phyloP scores from a whole-genome alignment of 2,113 vertebrate species.

The Zosterops pallidus region DNA sequence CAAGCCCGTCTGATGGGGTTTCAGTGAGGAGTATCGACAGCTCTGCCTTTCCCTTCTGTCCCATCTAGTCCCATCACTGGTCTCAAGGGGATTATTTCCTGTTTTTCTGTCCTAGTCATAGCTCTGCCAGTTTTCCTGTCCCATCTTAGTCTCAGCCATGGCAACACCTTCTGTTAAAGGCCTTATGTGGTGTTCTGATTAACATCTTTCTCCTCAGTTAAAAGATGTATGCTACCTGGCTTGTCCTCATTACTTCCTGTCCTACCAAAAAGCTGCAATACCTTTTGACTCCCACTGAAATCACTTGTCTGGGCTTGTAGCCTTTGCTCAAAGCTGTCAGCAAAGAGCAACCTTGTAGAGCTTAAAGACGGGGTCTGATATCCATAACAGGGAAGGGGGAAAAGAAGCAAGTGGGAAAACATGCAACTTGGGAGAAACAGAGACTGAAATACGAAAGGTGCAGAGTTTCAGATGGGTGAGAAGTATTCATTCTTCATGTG shows the following conservation, averaged over 20 bases:
- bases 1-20: background rate
- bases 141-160: background rate
- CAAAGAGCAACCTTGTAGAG: background rate
- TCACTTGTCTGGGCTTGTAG: background rate
- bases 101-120: background rate
- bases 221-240: accelerated
- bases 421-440: background rate
- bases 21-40: background rate
- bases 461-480: background rate
- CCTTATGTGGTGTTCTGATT: accelerated
- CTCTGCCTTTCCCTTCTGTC: background rate
- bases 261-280: background rate
- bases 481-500: background rate
- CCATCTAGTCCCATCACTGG: background rate
- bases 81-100: background rate
- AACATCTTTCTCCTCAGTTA: background rate
- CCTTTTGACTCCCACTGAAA: background rate
- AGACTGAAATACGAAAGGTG: background rate
- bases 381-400: background rate
- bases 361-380: background rate
- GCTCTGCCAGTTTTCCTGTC: background rate
- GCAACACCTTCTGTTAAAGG: background rate
- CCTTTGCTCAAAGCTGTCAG: background rate
- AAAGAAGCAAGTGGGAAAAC: background rate
- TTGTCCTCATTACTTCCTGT: background rate